Conservation (phyloP, 2,797 vertebrate species). For the Acomys russatus region DNA sequence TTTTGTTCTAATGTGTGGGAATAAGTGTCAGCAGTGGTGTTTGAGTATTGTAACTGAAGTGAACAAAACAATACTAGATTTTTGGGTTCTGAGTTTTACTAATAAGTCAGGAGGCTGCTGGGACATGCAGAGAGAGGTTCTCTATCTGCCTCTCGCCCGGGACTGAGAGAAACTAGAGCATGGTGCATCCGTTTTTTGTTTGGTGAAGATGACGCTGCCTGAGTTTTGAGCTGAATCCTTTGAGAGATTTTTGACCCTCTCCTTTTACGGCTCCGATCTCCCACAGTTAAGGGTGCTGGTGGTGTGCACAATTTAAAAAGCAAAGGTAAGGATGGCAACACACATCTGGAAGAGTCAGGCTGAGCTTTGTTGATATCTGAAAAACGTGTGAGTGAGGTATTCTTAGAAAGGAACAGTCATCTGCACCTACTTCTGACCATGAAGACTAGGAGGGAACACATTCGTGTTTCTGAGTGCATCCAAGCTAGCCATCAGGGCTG, state of each 20-base stretch:
- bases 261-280: not conserved
- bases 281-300: not conserved
- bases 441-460: not conserved
- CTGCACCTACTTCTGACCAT: not conserved
- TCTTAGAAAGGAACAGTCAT: not conserved
- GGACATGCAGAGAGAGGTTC: not conserved
- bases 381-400: not conserved
- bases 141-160: not conserved
- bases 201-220: not conserved
- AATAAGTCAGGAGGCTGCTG: not conserved
- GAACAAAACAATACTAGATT: not conserved
- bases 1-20: conserved; percentile 7
- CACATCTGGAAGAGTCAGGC: not conserved
- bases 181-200: not conserved
- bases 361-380: not conserved
- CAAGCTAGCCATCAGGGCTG: not conserved
- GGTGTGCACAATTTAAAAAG: not conserved
- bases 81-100: conserved; percentile 38
- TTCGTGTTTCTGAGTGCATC: not conserved
- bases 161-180: not conserved
- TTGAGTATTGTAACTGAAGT: not conserved
- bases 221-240: conserved; percentile 8
- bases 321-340: not conserved
- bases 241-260: not conserved
- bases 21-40: not conserved